Conservation (phyloP, 1,140 invertebrate genomes). For the Drosophila aff. region DNA sequence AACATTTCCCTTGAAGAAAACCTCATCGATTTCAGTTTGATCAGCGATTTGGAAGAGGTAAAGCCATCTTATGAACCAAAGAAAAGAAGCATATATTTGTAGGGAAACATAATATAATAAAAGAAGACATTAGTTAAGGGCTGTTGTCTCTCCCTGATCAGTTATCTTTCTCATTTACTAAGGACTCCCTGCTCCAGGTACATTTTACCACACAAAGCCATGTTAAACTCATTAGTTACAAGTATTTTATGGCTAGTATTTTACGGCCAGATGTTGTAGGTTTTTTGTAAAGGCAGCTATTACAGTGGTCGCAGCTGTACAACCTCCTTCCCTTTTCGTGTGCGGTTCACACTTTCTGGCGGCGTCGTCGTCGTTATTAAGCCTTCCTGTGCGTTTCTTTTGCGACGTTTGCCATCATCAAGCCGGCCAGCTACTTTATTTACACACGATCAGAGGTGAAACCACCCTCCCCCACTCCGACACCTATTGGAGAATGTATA, state of each 20-base stretch:
- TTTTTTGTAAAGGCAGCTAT: conserved; percentile 8
- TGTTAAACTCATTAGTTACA: conserved; percentile 17
- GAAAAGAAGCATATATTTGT: background rate
- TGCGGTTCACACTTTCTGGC: conserved; percentile 23
- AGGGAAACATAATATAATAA: background rate
- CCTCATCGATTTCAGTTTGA: background rate
- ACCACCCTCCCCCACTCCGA: conserved; percentile 19
- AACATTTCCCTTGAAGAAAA: background rate
- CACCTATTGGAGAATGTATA: background rate
- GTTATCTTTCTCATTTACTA: background rate
- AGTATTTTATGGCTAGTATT: background rate
- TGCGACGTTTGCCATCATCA: conserved; percentile 50
- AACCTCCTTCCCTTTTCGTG: background rate
- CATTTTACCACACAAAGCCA: background rate
- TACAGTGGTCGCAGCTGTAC: conserved; percentile 30
- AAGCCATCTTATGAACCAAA: background rate
- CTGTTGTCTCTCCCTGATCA: background rate
- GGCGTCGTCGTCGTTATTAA: conserved; percentile 23
- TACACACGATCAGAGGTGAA: conserved; percentile 53
- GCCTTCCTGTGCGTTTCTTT: conserved; percentile 63
- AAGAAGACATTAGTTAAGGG: background rate
- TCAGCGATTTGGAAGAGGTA: conserved; percentile 1
- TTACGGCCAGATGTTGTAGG: conserved; percentile 15
- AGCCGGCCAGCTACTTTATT: conserved; percentile 53
- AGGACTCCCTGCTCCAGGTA: background rate